A percentile compares a stretch with the other conserved stretches of the same genome.
phyloP scores from a whole-genome alignment of 2,888 invertebrate genomes.

The Heliconius cydno region DNA sequence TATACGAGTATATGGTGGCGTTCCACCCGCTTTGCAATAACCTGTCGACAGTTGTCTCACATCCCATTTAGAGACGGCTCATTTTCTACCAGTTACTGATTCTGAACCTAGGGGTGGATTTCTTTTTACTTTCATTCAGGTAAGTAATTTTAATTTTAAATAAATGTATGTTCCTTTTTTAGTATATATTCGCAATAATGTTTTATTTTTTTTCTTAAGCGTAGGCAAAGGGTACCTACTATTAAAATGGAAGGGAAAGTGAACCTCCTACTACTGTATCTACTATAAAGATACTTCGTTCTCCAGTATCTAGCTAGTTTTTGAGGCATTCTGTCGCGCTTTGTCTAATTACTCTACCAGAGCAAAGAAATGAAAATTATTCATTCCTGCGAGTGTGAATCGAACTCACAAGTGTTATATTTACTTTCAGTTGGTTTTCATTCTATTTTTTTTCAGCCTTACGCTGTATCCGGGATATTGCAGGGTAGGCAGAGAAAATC shows the following conservation, averaged over 20 bases:
- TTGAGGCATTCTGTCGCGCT: neutral
- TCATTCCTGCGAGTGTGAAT: no score
- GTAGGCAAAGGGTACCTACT: neutral
- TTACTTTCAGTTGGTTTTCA: no score
- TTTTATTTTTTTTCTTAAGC: neutral
- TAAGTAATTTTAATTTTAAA: no score
- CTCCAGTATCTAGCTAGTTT: neutral
- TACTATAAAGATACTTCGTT: neutral
- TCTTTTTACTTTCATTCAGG: neutral
- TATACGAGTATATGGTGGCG: constrained; percentile 4
- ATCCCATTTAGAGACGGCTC: constrained; percentile 44
- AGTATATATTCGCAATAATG: no score
- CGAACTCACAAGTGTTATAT: no score
- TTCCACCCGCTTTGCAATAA: constrained; percentile 38
- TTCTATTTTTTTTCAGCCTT: no score
- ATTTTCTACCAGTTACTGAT: constrained; percentile 57
- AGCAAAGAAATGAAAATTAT: neutral
- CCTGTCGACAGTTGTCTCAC: constrained; percentile 39
- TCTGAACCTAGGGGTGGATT: constrained; percentile 37
- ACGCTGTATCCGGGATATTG: no score
- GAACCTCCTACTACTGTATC: no score
- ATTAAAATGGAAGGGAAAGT: neutral
- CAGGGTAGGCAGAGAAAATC: no score
- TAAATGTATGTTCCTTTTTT: no score
- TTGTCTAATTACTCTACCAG: neutral